Evolutionary conservation across 2,797 vertebrate genomes (phyloP).

Genomic region (Rallus crepitans): DNA sequence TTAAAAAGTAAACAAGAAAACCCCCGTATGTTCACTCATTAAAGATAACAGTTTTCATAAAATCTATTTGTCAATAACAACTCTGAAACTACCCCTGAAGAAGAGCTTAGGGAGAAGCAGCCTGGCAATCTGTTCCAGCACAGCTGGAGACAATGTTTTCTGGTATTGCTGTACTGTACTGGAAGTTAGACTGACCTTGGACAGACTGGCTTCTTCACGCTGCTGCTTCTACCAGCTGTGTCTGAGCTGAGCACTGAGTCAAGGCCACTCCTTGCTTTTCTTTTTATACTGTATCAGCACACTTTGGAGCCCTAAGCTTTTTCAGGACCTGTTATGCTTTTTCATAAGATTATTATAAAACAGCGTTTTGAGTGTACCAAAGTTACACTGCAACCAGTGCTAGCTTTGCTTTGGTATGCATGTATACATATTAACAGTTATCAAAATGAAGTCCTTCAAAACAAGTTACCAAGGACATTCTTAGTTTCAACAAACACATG

Average conservation of each 20-base stretch:
- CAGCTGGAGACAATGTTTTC: not conserved
- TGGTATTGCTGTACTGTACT: not conserved
- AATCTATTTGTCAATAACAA: not conserved
- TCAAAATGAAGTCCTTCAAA: not conserved
- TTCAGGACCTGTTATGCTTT: not conserved
- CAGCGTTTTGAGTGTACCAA: not conserved
- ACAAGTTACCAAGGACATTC: not conserved
- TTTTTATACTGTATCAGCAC: not conserved
- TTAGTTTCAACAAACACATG: not conserved
- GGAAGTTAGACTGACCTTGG: not conserved
- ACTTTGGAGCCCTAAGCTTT: not conserved
- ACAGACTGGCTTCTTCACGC: not conserved
- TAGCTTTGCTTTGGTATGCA: not conserved
- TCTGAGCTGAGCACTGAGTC: not conserved
- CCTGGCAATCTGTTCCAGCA: not conserved
- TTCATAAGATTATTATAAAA: not conserved
- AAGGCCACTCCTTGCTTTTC: not conserved
- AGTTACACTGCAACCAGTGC: not conserved
- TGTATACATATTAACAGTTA: accelerated
- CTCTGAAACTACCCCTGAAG: not conserved
- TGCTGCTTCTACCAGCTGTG: not conserved
- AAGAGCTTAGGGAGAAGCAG: not conserved
- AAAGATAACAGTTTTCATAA: not conserved
- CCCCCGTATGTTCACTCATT: accelerated
- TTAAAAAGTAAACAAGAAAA: not conserved